Base-by-base conservation (phyloP, 2,888 invertebrate species). In the Dioctria rufipes region DNA sequence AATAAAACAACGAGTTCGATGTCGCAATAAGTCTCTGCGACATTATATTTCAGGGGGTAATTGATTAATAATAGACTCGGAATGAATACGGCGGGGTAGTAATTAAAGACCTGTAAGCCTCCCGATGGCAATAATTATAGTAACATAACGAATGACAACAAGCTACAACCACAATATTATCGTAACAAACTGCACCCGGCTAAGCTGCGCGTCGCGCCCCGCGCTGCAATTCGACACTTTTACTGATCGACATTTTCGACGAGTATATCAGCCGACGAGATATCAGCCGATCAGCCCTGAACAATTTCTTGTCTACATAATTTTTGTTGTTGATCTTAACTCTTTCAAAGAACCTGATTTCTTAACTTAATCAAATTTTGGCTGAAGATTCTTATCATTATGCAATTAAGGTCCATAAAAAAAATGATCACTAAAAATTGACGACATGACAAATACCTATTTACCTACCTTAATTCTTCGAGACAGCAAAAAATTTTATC, bases 101-200 rank as follows among this genome's bases (percentile, higher is more conserved):
- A 69, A 69, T 69, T 69, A 69, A 49, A 69, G 69, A 69, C 69
- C 51, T 37, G 37, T 69, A 51, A 69, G 37, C 25, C 37, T 37
- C 69, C 69, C 39, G 43, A 25, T 6, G 51, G 51, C 51, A 37
- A 51, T 51, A 69, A 69, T 69, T 51, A 25, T 25, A 51, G n/a
- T 69, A 25, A 6, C 37, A 39, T n/a, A n/a, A 51, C n/a, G 37
- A 49, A 37, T 25, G 69, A 51, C 69, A 39, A 69, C 69, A 25
- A 5, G 49, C 51, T n/a, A 69, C 37, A 69, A 51, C 69, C 51
- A 51, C 51, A 39, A 51, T 65, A 65, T 69, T 69, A 54, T n/a
- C n/a, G 11, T n/a, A 54, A 11, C 54, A 11, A 54, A 54, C 11
- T 54, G 54, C 4, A 8, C 4, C 11, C 4, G 54, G 2, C 4